These are phyloP conservation scores for Papilio machaon DNA, from an alignment of 1,140 invertebrate species.

Conservation along the genomic window DNA sequence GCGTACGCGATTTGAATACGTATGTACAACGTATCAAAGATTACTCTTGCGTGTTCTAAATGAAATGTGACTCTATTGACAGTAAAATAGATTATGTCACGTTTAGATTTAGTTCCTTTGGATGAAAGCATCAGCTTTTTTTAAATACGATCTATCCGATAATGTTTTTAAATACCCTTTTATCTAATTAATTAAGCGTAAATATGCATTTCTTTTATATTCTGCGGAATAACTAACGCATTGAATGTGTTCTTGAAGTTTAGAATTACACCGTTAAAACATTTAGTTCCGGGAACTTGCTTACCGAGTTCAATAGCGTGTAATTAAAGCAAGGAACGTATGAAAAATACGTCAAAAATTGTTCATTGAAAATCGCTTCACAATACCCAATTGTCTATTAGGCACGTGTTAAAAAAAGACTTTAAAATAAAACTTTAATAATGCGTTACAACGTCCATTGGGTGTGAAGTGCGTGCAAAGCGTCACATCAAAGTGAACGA, in stretches of 20 bases:
- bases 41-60: slow-evolving; percentile 26
- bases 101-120: slow-evolving; percentile 35
- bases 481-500: slow-evolving; percentile 71
- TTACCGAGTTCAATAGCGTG: too few species aligned
- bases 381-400: slow-evolving; percentile 11
- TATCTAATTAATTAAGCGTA: not conserved
- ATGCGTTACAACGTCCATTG: slow-evolving; percentile 52
- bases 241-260: not conserved
- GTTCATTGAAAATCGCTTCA: slow-evolving; percentile 13
- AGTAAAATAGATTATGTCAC: slow-evolving; percentile 37
- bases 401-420: slow-evolving; percentile 21
- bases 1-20: slow-evolving; percentile 16
- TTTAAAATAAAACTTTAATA: slow-evolving; percentile 43
- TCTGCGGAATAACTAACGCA: not conserved
- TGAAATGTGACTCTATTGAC: slow-evolving; percentile 32
- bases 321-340: not conserved
- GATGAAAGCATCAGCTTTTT: slow-evolving; percentile 9
- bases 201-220: too few species aligned
- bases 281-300: not conserved
- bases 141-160: too few species aligned
- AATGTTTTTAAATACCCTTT: not conserved
- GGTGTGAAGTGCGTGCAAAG: slow-evolving; percentile 56
- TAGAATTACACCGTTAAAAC: not conserved
- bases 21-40: slow-evolving; percentile 28
- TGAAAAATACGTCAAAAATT: slow-evolving; percentile 17